A percentile compares a stretch with the other conserved stretches of the same genome.
Evolutionary conservation across 2,888 invertebrate species (phyloP).

Genomic region (Archips xylosteana): DNA sequence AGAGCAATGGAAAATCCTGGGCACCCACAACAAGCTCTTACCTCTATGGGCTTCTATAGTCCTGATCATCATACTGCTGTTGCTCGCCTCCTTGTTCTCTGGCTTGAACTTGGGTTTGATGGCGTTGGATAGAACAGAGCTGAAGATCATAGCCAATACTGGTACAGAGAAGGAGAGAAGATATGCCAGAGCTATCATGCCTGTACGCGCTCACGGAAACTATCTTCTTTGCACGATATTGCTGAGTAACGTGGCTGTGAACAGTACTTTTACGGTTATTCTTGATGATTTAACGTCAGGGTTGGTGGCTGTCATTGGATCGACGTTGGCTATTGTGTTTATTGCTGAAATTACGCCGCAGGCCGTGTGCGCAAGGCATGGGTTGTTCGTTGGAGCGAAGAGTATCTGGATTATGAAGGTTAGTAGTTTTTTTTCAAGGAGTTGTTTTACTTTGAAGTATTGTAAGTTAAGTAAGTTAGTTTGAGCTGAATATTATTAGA

Average conservation of each 20-base stretch:
- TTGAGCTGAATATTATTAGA: too few species aligned
- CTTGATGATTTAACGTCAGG: slow-evolving; percentile 98
- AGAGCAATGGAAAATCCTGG: slow-evolving; percentile 87
- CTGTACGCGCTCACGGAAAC: slow-evolving; percentile 97
- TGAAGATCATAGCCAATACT: slow-evolving; percentile 97
- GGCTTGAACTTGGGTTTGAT: slow-evolving; percentile 98
- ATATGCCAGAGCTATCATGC: slow-evolving; percentile 96
- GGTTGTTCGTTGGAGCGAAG: slow-evolving; percentile 97
- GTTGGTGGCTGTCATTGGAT: slow-evolving; percentile 94
- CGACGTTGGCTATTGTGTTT: slow-evolving; percentile 97
- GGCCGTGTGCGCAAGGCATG: slow-evolving; percentile 97
- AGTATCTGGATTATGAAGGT: slow-evolving; percentile 97
- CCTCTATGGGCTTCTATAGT: slow-evolving; percentile 92
- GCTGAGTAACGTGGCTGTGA: slow-evolving; percentile 96
- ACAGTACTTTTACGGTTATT: slow-evolving; percentile 97
- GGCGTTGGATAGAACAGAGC: slow-evolving; percentile 97
- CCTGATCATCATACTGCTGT: slow-evolving; percentile 90
- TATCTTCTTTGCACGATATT: slow-evolving; percentile 94
- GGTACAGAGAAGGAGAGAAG: slow-evolving; percentile 93
- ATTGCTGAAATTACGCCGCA: slow-evolving; percentile 99
- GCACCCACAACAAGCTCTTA: slow-evolving; percentile 89
- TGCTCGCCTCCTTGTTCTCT: slow-evolving; percentile 97
- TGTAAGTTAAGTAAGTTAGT: too few species aligned
- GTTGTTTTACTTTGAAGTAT: too few species aligned
- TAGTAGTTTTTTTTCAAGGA: slow-evolving; percentile 30